Conservation (phyloP, 2,113 vertebrate genomes). For the Saccopteryx leptura region DNA sequence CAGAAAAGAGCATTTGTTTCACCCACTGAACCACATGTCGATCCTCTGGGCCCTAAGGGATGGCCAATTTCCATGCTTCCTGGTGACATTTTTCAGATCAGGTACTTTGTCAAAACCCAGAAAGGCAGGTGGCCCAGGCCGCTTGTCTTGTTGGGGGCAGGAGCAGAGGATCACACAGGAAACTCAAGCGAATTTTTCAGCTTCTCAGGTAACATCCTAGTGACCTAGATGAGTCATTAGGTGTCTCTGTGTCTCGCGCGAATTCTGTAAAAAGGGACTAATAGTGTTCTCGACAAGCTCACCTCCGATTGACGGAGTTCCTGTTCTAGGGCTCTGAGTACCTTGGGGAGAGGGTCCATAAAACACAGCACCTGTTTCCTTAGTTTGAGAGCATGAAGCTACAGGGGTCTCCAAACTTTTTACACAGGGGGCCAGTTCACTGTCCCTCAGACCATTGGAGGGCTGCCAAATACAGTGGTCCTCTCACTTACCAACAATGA, state of each 20-base stretch:
- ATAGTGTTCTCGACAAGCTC: background rate
- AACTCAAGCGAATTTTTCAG: slow-evolving; percentile 22
- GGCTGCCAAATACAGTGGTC: no score
- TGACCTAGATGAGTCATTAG: slow-evolving; percentile 81
- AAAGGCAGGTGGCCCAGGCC: background rate
- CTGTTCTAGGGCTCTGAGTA: background rate
- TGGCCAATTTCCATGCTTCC: rapidly evolving
- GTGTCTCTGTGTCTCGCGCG: background rate
- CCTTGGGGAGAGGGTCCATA: background rate
- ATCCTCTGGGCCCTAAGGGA: background rate
- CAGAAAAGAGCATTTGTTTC: background rate
- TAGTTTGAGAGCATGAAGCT: background rate
- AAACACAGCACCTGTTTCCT: background rate
- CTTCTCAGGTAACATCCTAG: slow-evolving; percentile 73
- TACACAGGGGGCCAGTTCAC: no score
- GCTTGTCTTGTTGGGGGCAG: background rate
- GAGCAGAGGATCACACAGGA: slow-evolving; percentile 51
- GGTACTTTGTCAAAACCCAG: background rate
- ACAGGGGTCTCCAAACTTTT: no score
- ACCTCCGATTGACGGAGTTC: background rate
- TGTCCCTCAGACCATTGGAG: no score
- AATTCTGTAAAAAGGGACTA: slow-evolving; percentile 61
- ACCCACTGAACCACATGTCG: rapidly evolving
- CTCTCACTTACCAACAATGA: no score
- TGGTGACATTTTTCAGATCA: background rate